phyloP scores from a whole-genome alignment of 2,888 invertebrate species.

The Ischnura elegans region DNA sequence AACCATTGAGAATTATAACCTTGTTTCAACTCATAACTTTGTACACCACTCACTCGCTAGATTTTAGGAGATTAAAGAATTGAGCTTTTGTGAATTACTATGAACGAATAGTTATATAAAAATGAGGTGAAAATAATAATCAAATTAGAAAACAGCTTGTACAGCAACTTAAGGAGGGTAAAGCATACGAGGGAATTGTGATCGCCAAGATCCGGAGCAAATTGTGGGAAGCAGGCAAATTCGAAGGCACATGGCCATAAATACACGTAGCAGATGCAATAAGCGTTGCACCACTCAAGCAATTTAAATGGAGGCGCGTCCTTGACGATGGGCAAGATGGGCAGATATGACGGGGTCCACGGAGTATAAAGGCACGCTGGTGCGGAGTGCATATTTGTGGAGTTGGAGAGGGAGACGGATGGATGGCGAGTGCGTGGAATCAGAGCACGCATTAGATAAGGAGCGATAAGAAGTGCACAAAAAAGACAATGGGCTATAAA shows the following conservation, averaged over 20 bases:
- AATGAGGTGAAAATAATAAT: too few relatives aligned
- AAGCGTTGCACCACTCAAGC: not conserved
- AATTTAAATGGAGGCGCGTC: not conserved
- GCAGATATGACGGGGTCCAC: not conserved
- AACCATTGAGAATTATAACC: too few relatives aligned
- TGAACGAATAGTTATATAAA: too few relatives aligned
- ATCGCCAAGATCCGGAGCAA: too few relatives aligned
- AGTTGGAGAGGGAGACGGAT: not conserved
- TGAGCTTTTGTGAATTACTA: too few relatives aligned
- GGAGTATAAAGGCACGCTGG: not conserved
- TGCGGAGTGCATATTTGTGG: not conserved
- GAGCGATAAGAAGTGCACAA: not conserved
- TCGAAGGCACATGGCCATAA: not conserved
- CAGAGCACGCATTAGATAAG: not conserved
- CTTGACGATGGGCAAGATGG: not conserved
- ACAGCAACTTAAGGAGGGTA: too few relatives aligned
- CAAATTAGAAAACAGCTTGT: too few relatives aligned
- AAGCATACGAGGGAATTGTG: too few relatives aligned
- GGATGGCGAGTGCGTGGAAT: not conserved
- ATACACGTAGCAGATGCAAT: not conserved
- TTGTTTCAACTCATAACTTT: too few relatives aligned
- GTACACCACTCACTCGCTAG: too few relatives aligned
- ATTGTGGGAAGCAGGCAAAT: not conserved
- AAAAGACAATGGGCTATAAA: not conserved
- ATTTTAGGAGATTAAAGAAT: too few relatives aligned